Conservation (phyloP, 2,113 vertebrate genomes). For the Scytalopus superciliaris region DNA sequence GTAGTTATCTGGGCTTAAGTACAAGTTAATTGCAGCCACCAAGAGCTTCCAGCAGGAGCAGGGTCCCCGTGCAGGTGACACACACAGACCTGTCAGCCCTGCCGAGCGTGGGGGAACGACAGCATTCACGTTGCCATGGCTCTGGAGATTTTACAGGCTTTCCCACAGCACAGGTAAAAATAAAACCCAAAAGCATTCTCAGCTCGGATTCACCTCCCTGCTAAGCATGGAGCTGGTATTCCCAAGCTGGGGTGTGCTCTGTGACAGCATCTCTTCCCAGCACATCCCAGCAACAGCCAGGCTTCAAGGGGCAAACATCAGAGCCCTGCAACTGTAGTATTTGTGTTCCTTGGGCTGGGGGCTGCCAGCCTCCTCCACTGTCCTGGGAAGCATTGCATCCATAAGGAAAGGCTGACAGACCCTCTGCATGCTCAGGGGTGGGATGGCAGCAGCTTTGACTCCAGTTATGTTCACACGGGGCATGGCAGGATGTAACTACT, state of each 20-base stretch:
- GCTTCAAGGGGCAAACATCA: background rate
- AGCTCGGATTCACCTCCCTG: background rate
- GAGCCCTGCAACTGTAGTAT: background rate
- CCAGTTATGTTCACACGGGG: accelerated
- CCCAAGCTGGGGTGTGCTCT: accelerated
- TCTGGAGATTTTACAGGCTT: background rate
- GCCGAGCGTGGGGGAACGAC: background rate
- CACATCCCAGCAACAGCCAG: accelerated
- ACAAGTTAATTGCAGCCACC: background rate
- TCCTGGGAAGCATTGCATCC: background rate
- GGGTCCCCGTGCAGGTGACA: background rate
- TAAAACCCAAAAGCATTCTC: background rate
- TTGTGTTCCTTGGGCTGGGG: accelerated
- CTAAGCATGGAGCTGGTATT: accelerated
- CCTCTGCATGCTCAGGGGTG: accelerated
- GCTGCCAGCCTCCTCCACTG: background rate
- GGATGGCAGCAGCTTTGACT: background rate
- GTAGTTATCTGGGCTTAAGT: background rate
- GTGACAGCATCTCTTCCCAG: background rate
- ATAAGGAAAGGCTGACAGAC: background rate
- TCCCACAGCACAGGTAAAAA: background rate
- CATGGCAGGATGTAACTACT: background rate
- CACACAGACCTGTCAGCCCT: background rate
- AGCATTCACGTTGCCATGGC: constrained; percentile 1
- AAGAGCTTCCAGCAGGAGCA: background rate